Conservation (phyloP, 2,113 vertebrate genomes). For the Leptosomus discolor region DNA sequence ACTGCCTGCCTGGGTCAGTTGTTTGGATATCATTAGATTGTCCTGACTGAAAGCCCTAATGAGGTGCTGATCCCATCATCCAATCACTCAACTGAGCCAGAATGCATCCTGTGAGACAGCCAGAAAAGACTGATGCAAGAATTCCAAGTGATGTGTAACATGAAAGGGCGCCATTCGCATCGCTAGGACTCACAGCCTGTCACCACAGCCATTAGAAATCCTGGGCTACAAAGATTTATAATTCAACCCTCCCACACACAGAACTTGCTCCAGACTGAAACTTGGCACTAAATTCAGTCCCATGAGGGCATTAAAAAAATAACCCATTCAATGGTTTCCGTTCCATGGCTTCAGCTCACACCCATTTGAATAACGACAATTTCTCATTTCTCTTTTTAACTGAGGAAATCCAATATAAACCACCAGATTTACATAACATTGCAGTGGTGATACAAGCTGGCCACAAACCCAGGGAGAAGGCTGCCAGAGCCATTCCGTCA, state of each 20-base stretch:
- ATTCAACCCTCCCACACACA: constrained; percentile 67
- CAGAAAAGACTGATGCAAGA: constrained; percentile 57
- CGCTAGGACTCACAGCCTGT: constrained; percentile 51
- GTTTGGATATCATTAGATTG: constrained; percentile 17
- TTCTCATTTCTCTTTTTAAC: constrained; percentile 65
- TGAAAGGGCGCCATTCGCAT: constrained; percentile 60
- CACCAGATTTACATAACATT: constrained; percentile 69
- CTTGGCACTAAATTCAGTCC: constrained; percentile 66
- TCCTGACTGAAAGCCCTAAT: constrained; percentile 58
- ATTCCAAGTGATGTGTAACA: constrained; percentile 68
- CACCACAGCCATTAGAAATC: constrained; percentile 66
- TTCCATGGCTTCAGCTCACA: constrained; percentile 53
- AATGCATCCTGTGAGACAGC: constrained; percentile 7
- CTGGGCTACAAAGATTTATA: constrained; percentile 46
- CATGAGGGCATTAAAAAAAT: constrained; percentile 65
- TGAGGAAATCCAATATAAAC: constrained; percentile 66
- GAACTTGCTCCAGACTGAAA: constrained; percentile 64
- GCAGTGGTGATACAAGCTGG: constrained; percentile 59
- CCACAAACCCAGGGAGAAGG: constrained; percentile 40
- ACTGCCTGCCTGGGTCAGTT: constrained; percentile 1
- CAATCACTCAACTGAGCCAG: constrained; percentile 29
- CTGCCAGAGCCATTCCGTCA: constrained; percentile 54
- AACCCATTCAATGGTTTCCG: constrained; percentile 61
- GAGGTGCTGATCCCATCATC: constrained; percentile 69
- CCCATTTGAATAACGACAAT: constrained; percentile 54